Conservation (phyloP, 1,140 invertebrate species). For the Drosophila paulistorum region DNA sequence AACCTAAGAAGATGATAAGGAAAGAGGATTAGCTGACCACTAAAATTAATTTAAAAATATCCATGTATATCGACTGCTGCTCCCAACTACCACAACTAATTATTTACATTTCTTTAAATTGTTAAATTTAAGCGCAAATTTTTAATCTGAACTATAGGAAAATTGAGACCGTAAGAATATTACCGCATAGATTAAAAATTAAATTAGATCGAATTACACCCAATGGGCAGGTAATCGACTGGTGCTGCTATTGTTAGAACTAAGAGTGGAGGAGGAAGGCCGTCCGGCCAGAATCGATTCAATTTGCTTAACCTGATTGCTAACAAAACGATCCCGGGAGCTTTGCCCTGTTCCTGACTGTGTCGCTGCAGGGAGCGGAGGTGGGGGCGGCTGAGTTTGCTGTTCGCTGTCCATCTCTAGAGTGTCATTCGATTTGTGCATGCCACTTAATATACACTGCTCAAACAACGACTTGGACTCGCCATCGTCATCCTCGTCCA, state of each 20-base stretch:
- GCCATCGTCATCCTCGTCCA: conserved; percentile 85
- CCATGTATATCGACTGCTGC: conserved; percentile 42
- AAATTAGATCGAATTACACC: conserved; percentile 38
- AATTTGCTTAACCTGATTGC: conserved; percentile 71
- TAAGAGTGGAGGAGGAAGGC: conserved; percentile 14
- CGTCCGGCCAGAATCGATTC: conserved; percentile 67
- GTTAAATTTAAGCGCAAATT: conserved; percentile 74
- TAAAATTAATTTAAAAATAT: conserved; percentile 42
- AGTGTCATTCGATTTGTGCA: conserved; percentile 70
- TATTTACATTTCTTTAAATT: conserved; percentile 33
- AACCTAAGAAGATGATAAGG: conserved; percentile 8
- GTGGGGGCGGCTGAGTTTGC: background rate
- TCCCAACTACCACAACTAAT: conserved; percentile 18
- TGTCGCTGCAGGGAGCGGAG: background rate
- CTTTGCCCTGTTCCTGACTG: conserved; percentile 23
- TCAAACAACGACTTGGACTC: conserved; percentile 90
- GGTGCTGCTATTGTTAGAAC: conserved; percentile 7
- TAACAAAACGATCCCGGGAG: conserved; percentile 63
- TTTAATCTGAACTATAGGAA: conserved; percentile 77
- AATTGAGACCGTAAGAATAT: conserved; percentile 76
- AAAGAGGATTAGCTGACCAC: conserved; percentile 23
- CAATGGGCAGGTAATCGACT: conserved; percentile 38
- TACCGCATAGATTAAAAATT: conserved; percentile 60
- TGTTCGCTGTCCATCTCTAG: conserved; percentile 54
- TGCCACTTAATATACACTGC: conserved; percentile 86